These are phyloP conservation scores for Tyrophagus putrescentiae DNA, from an alignment of 1,140 invertebrate species.

Conservation along the genomic window DNA sequence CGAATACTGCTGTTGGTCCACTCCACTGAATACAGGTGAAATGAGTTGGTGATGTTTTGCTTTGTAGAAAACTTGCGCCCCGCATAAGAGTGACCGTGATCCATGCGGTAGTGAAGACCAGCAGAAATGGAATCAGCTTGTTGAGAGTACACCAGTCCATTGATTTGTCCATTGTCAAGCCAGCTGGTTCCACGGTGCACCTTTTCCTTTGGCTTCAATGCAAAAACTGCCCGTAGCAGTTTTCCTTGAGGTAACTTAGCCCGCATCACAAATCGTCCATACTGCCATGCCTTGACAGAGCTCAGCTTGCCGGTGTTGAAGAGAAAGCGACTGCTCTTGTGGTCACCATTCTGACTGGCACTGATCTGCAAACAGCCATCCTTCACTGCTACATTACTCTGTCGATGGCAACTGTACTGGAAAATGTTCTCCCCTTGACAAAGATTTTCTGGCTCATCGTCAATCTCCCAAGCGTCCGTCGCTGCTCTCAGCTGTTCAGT, in stretches of 20 bases:
- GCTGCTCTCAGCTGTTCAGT: background rate
- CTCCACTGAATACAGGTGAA: slow-evolving; percentile 2
- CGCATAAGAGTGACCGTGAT: background rate
- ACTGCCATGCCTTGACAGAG: background rate
- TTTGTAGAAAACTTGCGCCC: background rate
- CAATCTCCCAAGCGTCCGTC: background rate
- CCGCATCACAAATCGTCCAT: slow-evolving; percentile 11
- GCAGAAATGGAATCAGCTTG: background rate
- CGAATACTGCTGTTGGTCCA: background rate
- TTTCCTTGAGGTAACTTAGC: slow-evolving; percentile 9
- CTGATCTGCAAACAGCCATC: background rate
- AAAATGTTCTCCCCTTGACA: slow-evolving; percentile 4
- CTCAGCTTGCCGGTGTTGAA: background rate
- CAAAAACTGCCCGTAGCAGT: background rate
- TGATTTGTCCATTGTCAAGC: slow-evolving; percentile 8
- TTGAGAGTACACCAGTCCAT: slow-evolving; percentile 15
- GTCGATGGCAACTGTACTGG: slow-evolving; percentile 16
- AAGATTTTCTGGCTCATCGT: slow-evolving; percentile 14
- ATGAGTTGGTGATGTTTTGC: background rate
- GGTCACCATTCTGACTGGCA: background rate
- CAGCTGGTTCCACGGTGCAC: background rate
- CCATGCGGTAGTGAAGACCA: slow-evolving; percentile 11
- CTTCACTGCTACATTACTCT: background rate
- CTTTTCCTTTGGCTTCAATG: background rate
- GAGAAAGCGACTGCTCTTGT: background rate